Evolutionary conservation across 2,888 invertebrate species (phyloP).

Genomic region (Nudaria mundana): DNA sequence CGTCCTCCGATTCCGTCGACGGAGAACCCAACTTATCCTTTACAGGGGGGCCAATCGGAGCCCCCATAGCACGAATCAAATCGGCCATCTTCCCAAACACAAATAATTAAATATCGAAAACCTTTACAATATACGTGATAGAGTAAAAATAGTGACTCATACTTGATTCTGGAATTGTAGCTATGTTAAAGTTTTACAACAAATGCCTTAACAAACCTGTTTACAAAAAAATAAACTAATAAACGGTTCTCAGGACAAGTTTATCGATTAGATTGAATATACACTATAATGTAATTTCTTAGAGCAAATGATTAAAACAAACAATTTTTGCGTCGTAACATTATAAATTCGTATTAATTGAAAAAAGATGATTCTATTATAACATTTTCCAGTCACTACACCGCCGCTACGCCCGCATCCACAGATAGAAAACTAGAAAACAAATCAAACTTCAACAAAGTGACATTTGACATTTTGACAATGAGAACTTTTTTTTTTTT

Average conservation of each 20-base stretch:
- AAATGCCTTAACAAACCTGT: slow-evolving; percentile 49
- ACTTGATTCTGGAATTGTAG: slow-evolving; percentile 42
- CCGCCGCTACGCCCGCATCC: slow-evolving; percentile 48
- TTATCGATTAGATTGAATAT: not conserved
- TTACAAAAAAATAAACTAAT: slow-evolving; percentile 46
- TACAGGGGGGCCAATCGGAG: slow-evolving; percentile 83
- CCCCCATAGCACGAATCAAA: slow-evolving; percentile 85
- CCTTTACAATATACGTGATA: slow-evolving; percentile 32
- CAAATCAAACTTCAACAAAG: too few relatives aligned
- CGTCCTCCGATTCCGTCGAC: slow-evolving; percentile 93
- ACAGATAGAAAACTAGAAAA: slow-evolving; percentile 32
- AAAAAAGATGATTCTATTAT: too few relatives aligned
- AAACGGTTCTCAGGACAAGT: slow-evolving; percentile 2
- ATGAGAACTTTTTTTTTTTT: too few relatives aligned
- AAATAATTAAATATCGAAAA: slow-evolving; percentile 16
- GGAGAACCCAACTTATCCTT: slow-evolving; percentile 91
- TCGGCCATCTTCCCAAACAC: slow-evolving; percentile 82
- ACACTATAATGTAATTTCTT: too few relatives aligned
- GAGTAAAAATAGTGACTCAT: slow-evolving; percentile 51
- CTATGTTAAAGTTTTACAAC: slow-evolving; percentile 14
- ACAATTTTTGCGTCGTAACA: too few relatives aligned
- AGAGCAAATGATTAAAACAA: too few relatives aligned
- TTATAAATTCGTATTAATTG: too few relatives aligned
- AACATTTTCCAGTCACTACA: slow-evolving; percentile 16
- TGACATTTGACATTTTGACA: too few relatives aligned